Evolutionary conservation across 2,797 vertebrate species (phyloP).

Genomic region (Chrysolophus pictus): DNA sequence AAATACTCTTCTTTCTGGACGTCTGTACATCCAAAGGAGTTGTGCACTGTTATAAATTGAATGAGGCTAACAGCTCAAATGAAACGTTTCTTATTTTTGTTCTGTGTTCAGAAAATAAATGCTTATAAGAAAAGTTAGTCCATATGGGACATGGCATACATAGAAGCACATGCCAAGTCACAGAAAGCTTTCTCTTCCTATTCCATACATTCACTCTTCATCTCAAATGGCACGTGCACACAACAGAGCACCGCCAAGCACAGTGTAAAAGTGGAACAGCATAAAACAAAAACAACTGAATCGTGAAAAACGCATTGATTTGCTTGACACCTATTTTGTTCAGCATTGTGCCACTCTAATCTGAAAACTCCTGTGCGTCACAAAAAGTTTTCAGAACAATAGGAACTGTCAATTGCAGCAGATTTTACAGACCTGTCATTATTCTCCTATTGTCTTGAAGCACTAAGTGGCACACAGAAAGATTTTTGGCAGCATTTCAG

Average conservation of each 20-base stretch:
- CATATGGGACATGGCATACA: not conserved
- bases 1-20: not conserved
- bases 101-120: not conserved
- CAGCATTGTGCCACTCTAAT: constrained; percentile 26
- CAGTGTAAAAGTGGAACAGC: constrained; percentile 28
- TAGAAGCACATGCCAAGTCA: not conserved
- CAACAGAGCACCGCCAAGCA: not conserved
- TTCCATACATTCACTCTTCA: not conserved
- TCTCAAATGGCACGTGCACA: not conserved
- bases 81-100: not conserved
- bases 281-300: constrained; percentile 23
- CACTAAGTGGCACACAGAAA: constrained; percentile 31
- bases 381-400: constrained; percentile 71
- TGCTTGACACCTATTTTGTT: constrained; percentile 61
- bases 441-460: constrained; percentile 66
- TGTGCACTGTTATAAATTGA: not conserved
- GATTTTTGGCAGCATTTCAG: constrained; percentile 56
- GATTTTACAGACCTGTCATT: constrained; percentile 65
- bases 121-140: not conserved
- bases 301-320: constrained; percentile 57
- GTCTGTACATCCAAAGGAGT: not conserved
- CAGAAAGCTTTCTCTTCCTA: not conserved
- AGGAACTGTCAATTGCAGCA: constrained; percentile 63
- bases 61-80: not conserved
- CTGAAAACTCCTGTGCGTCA: constrained; percentile 54